Conservation (phyloP, 2,888 invertebrate genomes). For the Tortricodes alternella region DNA sequence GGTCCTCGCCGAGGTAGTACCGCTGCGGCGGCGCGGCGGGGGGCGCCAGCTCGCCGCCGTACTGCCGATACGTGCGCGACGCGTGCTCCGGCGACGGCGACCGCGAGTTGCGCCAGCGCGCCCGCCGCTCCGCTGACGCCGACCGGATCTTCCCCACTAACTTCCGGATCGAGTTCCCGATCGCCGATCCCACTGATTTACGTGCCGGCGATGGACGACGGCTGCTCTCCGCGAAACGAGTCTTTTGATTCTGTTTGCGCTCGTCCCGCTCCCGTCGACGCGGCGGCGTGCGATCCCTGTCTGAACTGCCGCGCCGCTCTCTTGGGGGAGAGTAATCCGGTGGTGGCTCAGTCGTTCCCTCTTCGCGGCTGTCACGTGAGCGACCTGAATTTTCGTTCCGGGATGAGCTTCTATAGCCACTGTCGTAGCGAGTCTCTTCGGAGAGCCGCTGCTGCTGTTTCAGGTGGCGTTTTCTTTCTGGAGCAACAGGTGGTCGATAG, state of each 20-base stretch:
- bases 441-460: conserved; percentile 81
- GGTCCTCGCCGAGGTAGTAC: conserved; percentile 94
- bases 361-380: conserved; percentile 73
- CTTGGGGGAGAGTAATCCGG: conserved; percentile 88
- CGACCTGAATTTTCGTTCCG: conserved; percentile 79
- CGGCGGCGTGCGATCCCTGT: conserved; percentile 70
- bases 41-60: conserved; percentile 76
- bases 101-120: conserved; percentile 83
- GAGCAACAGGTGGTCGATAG: conserved; percentile 84
- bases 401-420: conserved; percentile 82
- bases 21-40: conserved; percentile 85
- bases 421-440: conserved; percentile 80
- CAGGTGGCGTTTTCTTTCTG: conserved; percentile 84
- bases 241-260: conserved; percentile 86
- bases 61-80: conserved; percentile 77
- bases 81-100: conserved; percentile 84
- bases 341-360: conserved; percentile 84
- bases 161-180: conserved; percentile 91
- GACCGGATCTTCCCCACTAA: conserved; percentile 92
- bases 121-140: conserved; percentile 85
- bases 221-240: conserved; percentile 84
- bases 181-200: conserved; percentile 83
- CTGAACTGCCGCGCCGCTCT: conserved; percentile 69
- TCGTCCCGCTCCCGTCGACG: conserved; percentile 76
- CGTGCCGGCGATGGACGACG: conserved; percentile 69